phyloP scores from a whole-genome alignment of 2,113 vertebrate species.

The Dromaius novaehollandiae region DNA sequence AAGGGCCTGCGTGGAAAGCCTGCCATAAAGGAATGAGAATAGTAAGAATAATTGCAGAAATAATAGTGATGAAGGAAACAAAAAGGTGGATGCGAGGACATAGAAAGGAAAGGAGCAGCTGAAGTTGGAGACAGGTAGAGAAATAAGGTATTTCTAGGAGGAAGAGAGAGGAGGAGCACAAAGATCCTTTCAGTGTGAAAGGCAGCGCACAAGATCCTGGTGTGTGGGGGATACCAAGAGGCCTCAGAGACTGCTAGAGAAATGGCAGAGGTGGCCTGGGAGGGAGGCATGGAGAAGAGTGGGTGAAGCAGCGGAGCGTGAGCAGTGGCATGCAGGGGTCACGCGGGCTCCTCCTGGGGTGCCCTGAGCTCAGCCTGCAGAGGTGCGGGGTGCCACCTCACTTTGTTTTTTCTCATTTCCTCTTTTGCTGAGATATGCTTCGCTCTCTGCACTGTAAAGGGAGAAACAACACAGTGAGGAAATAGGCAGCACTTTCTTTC shows the following conservation, averaged over 20 bases:
- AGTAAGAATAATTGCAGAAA: not conserved
- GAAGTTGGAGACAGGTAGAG: not conserved
- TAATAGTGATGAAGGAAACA: not conserved
- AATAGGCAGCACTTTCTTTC: not conserved
- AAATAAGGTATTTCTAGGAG: not conserved
- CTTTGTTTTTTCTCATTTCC: not conserved
- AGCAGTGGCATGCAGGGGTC: not conserved
- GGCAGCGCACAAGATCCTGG: not conserved
- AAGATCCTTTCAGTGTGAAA: fast-evolving
- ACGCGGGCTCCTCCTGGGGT: too few relatives aligned
- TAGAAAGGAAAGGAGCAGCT: not conserved
- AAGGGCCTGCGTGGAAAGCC: not conserved
- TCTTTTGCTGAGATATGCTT: not conserved
- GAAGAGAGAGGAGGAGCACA: not conserved
- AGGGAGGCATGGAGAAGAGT: not conserved
- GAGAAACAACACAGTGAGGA: not conserved
- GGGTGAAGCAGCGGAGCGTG: not conserved
- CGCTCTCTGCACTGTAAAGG: not conserved
- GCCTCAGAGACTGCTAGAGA: not conserved
- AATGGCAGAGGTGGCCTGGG: not conserved
- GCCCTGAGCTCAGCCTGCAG: not conserved
- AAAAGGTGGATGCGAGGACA: not conserved
- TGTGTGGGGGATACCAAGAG: not conserved
- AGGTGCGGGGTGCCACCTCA: not conserved
- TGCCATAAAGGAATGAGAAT: not conserved